Base-by-base conservation (phyloP, 2,797 vertebrate genomes). In the Peromyscus melanophrys region DNA sequence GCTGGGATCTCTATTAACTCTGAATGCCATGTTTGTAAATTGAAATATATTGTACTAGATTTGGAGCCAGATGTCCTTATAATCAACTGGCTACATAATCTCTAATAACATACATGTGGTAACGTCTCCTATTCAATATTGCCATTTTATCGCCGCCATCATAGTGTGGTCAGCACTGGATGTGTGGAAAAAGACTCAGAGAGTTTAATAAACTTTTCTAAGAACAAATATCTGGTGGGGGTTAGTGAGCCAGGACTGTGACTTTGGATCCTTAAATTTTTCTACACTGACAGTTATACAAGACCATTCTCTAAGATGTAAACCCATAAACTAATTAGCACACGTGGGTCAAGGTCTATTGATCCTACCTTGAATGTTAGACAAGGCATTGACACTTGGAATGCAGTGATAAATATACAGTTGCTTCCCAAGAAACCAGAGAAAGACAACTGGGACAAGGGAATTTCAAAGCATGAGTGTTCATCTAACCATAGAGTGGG, bases 341-440 rank as follows among this genome's bases (percentile, higher is more conserved):
- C 55, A 96, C 16, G 6, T 84, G 67, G 78, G 49, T 95, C 67
- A 85, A 95, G 63, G 73, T 59, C 17, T 95, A 75, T 31, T 84
- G 31, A 87, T 78, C 2, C 3, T n/a, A 63, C 73, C 94, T 93
- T 84, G 91, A 94, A 57, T 67, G 61, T 43, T 34, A 90, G 19
- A 81, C 52, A 93, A 46, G 37, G 6, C 77, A 77, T 78, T 63
- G 46, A 5, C 34, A 85, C 13, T 80, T 23, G 9, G 0, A 78
- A 88, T 77, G 27, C 10, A 90, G 2, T 90, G 25, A 82, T 86
- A 93, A 85, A 71, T 29, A 93, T 21, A 83, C 19, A 37, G 6
- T 4, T 46, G 3, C 21, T 69, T 88, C 82, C 57, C 73, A 93
- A 40, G 40, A 93, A 78, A 75, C 31, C 37, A 67, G 17, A 81